phyloP scores from a whole-genome alignment of 2,888 invertebrate genomes.

The Melanchra persicariae region DNA sequence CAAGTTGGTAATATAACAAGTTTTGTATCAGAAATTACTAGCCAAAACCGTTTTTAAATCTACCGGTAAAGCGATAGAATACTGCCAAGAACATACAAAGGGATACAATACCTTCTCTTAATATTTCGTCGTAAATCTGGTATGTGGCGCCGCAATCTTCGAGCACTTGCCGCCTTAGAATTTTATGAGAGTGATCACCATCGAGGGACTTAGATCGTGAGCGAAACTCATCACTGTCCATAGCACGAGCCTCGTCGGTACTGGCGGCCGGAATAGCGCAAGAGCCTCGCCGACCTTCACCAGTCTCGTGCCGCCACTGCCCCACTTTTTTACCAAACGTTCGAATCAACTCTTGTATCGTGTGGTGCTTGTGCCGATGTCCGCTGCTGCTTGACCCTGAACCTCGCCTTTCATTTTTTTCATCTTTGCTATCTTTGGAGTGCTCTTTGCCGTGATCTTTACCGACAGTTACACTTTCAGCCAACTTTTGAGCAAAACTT shows the following conservation, averaged over 20 bases:
- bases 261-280: conserved; percentile 86
- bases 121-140: conserved; percentile 94
- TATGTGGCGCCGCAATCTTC: conserved; percentile 96
- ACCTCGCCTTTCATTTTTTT: conserved; percentile 78
- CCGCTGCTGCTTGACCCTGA: conserved; percentile 82
- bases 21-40: conserved; percentile 6
- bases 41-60: background rate
- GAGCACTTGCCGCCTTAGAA: conserved; percentile 85
- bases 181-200: conserved; percentile 86
- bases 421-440: conserved; percentile 52
- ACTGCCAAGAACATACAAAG: conserved; percentile 8
- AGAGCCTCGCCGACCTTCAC: conserved; percentile 86
- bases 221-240: conserved; percentile 92
- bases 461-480: conserved; percentile 74
- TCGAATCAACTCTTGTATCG: conserved; percentile 94
- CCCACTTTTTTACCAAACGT: conserved; percentile 94
- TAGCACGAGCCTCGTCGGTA: conserved; percentile 84
- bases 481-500: conserved; percentile 85
- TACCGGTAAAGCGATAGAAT: conserved; percentile 6
- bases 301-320: conserved; percentile 92
- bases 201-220: conserved; percentile 95
- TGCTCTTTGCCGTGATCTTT: conserved; percentile 54
- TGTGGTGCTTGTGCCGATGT: conserved; percentile 91
- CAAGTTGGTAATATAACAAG: conserved; percentile 7
- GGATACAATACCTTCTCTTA: conserved; percentile 86